These are phyloP conservation scores for Anas acuta DNA, from an alignment of 2,797 vertebrate genomes.

Conservation along the genomic window DNA sequence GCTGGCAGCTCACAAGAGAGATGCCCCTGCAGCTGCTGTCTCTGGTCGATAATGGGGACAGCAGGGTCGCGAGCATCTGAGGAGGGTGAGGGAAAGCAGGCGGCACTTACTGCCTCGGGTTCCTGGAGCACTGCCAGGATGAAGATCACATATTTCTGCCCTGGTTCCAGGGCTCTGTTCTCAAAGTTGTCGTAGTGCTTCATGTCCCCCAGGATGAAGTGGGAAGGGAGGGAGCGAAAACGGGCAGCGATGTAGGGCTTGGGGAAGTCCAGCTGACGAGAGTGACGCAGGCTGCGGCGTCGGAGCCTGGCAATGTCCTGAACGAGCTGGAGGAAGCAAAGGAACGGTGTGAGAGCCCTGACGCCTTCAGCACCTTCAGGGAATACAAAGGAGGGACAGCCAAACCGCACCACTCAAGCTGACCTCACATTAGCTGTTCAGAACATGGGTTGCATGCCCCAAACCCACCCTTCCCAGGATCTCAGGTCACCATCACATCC, in stretches of 20 bases:
- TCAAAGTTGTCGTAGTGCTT: slow-evolving; percentile 89
- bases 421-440: background rate
- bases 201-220: slow-evolving; percentile 90
- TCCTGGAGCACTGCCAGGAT: slow-evolving; percentile 91
- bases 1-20: background rate
- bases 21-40: background rate
- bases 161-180: slow-evolving; percentile 89
- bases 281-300: slow-evolving; percentile 89
- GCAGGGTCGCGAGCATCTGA: background rate
- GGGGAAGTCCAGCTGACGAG: slow-evolving; percentile 87
- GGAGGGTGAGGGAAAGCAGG: background rate
- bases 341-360: background rate
- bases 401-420: background rate
- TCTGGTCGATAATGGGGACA: background rate
- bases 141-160: slow-evolving; percentile 93
- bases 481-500: background rate
- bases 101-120: slow-evolving; percentile 84
- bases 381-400: background rate
- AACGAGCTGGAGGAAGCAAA: slow-evolving; percentile 80
- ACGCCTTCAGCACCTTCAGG: background rate
- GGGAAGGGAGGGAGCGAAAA: slow-evolving; percentile 86
- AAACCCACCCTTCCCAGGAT: background rate
- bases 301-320: slow-evolving; percentile 86
- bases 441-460: fast-evolving
- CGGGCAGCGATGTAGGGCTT: slow-evolving; percentile 92